Evolutionary conservation across 2,113 vertebrate species (phyloP).

Genomic region (Callithrix jacchus): DNA sequence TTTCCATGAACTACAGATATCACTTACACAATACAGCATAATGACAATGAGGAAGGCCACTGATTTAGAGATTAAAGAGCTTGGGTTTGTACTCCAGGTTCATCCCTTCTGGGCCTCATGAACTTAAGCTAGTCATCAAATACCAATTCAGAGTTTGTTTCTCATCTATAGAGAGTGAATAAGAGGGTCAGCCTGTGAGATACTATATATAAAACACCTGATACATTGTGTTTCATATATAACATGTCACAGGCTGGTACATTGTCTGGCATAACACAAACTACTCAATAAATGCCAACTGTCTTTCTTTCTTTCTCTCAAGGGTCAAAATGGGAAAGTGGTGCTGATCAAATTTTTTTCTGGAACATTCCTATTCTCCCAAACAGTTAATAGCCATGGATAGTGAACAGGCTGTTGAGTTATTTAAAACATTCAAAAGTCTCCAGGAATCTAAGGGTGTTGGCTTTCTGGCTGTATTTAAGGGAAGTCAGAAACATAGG

Average conservation of each 20-base stretch:
- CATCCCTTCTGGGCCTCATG: background rate
- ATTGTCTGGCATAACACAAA: background rate
- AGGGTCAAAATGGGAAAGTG: background rate
- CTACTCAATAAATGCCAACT: background rate
- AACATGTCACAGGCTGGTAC: background rate
- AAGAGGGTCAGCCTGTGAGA: background rate
- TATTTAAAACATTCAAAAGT: background rate
- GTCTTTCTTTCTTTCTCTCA: background rate
- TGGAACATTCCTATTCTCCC: background rate
- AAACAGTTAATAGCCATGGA: background rate
- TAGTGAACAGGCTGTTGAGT: background rate
- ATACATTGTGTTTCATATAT: background rate
- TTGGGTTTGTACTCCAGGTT: background rate
- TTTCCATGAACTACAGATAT: background rate
- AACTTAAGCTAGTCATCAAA: background rate
- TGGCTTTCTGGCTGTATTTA: background rate
- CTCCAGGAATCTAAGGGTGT: background rate
- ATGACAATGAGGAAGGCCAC: background rate
- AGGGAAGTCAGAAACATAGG: background rate
- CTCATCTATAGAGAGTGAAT: background rate
- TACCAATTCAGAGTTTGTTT: background rate
- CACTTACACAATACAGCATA: background rate
- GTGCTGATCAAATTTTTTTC: constrained; percentile 22
- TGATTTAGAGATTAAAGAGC: background rate
- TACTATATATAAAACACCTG: background rate